phyloP scores from a whole-genome alignment of 2,888 invertebrate genomes.

The Muscina levida region DNA sequence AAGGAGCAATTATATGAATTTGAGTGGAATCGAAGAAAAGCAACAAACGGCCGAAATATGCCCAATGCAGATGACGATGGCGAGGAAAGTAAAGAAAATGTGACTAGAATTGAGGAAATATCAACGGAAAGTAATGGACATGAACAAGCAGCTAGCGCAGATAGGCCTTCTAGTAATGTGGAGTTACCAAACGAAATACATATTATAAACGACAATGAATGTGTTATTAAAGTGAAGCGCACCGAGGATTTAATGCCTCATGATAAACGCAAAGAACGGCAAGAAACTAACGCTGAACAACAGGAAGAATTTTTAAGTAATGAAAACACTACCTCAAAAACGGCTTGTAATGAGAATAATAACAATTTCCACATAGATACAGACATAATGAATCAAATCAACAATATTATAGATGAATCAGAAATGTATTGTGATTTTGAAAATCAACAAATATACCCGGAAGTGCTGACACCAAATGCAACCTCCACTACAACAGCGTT shows the following conservation, averaged over 20 bases:
- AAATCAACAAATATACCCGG: not conserved
- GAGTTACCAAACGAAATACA: not conserved
- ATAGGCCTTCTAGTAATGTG: too few relatives aligned
- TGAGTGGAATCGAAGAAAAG: not conserved
- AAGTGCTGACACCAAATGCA: not conserved
- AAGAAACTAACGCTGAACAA: not conserved
- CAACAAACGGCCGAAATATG: not conserved
- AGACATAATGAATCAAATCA: slow-evolving; percentile 64
- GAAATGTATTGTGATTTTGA: slow-evolving; percentile 30
- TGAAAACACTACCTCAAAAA: not conserved
- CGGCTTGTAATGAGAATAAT: slow-evolving; percentile 4
- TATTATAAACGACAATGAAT: slow-evolving; percentile 38
- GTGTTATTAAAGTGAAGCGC: slow-evolving; percentile 53
- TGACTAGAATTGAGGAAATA: not conserved
- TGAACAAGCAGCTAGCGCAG: too few relatives aligned
- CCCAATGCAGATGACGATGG: not conserved
- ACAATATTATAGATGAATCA: slow-evolving; percentile 54
- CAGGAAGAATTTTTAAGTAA: slow-evolving; percentile 33
- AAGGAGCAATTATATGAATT: slow-evolving; percentile 41
- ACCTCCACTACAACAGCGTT: slow-evolving; percentile 8
- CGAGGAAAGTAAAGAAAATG: not conserved
- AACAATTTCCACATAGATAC: slow-evolving; percentile 57
- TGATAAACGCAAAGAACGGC: slow-evolving; percentile 34
- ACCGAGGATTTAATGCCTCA: slow-evolving; percentile 57
- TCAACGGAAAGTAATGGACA: not conserved